A percentile compares a stretch with the other conserved stretches of the same genome.
Conservation (phyloP, 2,888 invertebrate genomes). For the Napeogenes sylphis region DNA sequence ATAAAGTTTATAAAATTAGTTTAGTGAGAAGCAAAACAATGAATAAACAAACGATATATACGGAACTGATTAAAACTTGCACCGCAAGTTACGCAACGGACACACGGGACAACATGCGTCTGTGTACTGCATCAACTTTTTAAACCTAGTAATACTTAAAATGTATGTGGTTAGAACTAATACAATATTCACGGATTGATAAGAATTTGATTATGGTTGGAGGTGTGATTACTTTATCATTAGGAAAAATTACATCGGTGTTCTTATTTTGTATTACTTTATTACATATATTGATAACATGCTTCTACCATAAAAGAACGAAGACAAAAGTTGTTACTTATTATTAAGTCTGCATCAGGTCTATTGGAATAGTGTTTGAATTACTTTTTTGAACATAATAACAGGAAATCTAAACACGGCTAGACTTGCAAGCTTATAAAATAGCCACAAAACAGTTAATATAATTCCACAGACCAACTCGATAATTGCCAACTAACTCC, state of each 20-base stretch:
- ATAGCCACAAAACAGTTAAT: constrained; percentile 12
- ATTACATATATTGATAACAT: too few species aligned
- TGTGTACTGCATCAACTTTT: too few species aligned
- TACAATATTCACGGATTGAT: too few species aligned
- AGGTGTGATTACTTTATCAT: too few species aligned
- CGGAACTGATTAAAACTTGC: constrained; percentile 20
- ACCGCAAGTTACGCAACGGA: constrained; percentile 3
- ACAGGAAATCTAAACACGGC: not conserved
- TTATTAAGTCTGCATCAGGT: not conserved
- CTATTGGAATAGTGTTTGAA: not conserved
- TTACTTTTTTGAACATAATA: not conserved
- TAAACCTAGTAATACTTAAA: too few species aligned
- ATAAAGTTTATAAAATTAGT: too few species aligned
- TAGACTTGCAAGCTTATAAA: not conserved
- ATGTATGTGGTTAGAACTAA: too few species aligned
- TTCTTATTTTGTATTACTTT: too few species aligned
- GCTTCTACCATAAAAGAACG: not conserved
- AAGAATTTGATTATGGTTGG: too few species aligned
- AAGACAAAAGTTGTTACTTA: not conserved
- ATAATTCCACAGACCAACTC: constrained; percentile 14
- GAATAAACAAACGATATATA: constrained; percentile 5
- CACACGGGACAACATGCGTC: too few species aligned
- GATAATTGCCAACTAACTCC: constrained; percentile 25
- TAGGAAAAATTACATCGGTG: too few species aligned
- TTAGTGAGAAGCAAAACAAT: too few species aligned